Base-by-base conservation (phyloP, 2,797 vertebrate genomes). In the Rhynchotus rufescens region DNA sequence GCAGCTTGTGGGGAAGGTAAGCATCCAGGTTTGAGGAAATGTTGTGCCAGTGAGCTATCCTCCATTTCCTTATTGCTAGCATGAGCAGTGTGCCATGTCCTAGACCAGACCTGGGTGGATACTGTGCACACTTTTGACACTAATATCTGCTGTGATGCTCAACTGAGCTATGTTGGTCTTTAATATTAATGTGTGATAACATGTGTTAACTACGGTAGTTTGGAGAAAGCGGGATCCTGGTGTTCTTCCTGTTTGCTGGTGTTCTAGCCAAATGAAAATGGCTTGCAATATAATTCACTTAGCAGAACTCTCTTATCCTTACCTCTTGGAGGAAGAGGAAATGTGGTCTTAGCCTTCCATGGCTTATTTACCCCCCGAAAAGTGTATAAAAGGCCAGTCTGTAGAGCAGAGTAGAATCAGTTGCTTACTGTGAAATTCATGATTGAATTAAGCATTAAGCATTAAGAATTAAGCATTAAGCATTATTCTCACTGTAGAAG, bases 1-100 rank as follows among this genome's bases (percentile, higher is more conserved):
- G 52, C 99, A 99, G 97, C 99, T 99, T 71, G 99, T 99, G 19
- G 99, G 99, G 65, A 99, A 99, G 98, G 99, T 99, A 86, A 97
- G 97, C 71, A 65, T 13, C 15, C 47, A 90, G 40, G 73, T 80
- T 26, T 51, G 61, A 68, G 45, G 28, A 42, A 67, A 2, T 2
- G 11, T 15, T 15, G 8, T 36, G 19, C 54, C 30, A 22, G 0
- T 72, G 77, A 91, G 23, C 23, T 6, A 22, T 75, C 11, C 6
- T 80, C 28, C 15, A 3, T 32, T 75, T 73, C 25, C 19, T 67
- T 34, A 23, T 10, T 40, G 26, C 20, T 54, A 21, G 30, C 1
- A 2, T 5, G n/a, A 52, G 36, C 54, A 78, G 81, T 68, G 56
- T 36, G 8, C 34, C 7, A 0, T 52, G 13, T 23, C 28, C 44